A percentile compares a stretch with the other conserved stretches of the same genome.
phyloP scores from a whole-genome alignment of 2,888 invertebrate species.

The Cantharis flavilabris region DNA sequence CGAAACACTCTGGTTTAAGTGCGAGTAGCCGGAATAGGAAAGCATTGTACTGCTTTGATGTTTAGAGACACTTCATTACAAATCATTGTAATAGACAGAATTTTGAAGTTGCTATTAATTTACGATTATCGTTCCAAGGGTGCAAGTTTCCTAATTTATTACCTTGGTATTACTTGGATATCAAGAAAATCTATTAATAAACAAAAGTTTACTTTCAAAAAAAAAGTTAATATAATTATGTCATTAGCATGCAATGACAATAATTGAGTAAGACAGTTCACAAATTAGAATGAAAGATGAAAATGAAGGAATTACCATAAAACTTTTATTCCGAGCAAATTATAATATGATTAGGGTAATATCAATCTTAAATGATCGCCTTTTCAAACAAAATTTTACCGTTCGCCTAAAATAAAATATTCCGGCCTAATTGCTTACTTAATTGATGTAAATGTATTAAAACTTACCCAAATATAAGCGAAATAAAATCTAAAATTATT shows the following conservation, averaged over 20 bases:
- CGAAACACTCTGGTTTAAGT: neutral
- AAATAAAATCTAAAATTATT: neutral
- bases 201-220: neutral
- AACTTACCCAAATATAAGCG: neutral
- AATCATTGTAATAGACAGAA: neutral
- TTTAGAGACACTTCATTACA: neutral
- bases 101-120: neutral
- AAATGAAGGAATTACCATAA: neutral
- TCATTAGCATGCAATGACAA: neutral
- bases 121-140: neutral
- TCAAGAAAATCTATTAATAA: neutral
- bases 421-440: neutral
- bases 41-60: neutral
- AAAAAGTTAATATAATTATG: neutral
- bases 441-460: neutral
- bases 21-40: neutral
- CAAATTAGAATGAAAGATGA: neutral
- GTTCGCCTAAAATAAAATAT: neutral
- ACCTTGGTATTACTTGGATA: neutral
- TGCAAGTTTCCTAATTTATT: neutral
- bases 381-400: neutral
- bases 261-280: neutral
- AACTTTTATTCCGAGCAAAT: constrained; percentile 1
- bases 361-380: neutral
- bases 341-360: constrained; percentile 3